These are phyloP conservation scores for Athene cunicularia DNA, from an alignment of 2,113 vertebrate species.

Conservation along the genomic window DNA sequence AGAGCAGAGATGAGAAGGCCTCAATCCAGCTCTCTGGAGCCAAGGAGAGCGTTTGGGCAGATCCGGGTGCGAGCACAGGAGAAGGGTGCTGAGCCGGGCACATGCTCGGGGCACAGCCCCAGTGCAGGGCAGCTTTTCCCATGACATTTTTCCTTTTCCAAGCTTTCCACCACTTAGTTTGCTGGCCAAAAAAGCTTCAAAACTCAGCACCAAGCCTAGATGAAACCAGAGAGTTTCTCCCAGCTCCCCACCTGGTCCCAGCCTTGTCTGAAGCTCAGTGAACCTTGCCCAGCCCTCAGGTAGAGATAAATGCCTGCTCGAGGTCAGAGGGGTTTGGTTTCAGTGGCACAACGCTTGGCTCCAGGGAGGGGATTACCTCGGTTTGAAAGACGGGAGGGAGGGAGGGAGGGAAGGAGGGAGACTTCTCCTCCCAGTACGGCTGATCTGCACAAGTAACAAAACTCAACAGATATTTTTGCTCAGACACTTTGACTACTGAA, in stretches of 20 bases:
- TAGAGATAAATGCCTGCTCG: neutral
- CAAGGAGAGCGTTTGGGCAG: neutral
- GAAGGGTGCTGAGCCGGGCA: neutral
- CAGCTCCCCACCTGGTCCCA: neutral
- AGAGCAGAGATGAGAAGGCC: neutral
- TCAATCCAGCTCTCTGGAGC: neutral
- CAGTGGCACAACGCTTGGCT: neutral
- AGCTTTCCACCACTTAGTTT: neutral
- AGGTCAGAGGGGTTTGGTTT: conserved; percentile 4
- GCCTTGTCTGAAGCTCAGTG: neutral
- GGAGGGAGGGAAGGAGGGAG: neutral
- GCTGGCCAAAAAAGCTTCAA: neutral
- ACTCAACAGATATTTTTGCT: neutral
- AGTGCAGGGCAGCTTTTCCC: neutral
- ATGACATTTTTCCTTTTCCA: neutral
- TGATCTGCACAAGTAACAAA: neutral
- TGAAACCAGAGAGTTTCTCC: conserved; percentile 7
- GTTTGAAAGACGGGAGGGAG: neutral
- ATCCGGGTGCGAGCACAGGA: fast-evolving
- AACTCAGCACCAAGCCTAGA: neutral
- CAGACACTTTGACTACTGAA: neutral
- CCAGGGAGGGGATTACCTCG: neutral
- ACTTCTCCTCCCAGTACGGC: neutral
- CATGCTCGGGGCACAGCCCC: neutral
- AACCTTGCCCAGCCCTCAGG: conserved; percentile 3